Conservation (phyloP, 2,113 vertebrate genomes). For the Athene noctua region DNA sequence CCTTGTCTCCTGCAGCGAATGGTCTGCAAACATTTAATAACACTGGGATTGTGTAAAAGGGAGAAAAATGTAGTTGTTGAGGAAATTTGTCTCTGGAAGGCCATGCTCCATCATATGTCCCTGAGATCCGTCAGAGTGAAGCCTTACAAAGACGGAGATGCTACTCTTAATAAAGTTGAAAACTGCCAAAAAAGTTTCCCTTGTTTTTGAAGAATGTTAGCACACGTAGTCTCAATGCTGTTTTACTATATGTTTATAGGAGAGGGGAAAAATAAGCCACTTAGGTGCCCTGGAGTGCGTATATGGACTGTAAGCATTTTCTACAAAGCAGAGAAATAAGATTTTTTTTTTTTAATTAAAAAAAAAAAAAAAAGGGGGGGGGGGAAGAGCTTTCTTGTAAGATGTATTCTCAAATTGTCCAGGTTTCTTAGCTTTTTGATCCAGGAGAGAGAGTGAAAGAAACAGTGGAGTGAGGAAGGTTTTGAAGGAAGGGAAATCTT, state of each 20-base stretch:
- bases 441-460: not conserved
- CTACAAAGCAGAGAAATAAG: not conserved
- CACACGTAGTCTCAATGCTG: accelerated
- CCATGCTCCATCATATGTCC: accelerated
- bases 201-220: not conserved
- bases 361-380: too few species aligned
- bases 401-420: not conserved
- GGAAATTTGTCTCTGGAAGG: not conserved
- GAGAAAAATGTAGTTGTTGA: not conserved
- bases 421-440: not conserved
- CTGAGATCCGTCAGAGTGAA: not conserved
- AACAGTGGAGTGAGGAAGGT: not conserved
- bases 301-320: not conserved
- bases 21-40: constrained; percentile 37
- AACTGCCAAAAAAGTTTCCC: not conserved
- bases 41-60: not conserved
- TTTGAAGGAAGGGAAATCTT: not conserved
- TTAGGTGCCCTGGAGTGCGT: not conserved
- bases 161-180: not conserved
- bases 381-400: not conserved
- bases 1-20: not conserved
- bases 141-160: not conserved
- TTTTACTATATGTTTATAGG: not conserved
- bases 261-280: not conserved
- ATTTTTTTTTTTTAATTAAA: not conserved